These are phyloP conservation scores for Lamprotornis superbus DNA, from an alignment of 2,113 vertebrate genomes.

Conservation along the genomic window DNA sequence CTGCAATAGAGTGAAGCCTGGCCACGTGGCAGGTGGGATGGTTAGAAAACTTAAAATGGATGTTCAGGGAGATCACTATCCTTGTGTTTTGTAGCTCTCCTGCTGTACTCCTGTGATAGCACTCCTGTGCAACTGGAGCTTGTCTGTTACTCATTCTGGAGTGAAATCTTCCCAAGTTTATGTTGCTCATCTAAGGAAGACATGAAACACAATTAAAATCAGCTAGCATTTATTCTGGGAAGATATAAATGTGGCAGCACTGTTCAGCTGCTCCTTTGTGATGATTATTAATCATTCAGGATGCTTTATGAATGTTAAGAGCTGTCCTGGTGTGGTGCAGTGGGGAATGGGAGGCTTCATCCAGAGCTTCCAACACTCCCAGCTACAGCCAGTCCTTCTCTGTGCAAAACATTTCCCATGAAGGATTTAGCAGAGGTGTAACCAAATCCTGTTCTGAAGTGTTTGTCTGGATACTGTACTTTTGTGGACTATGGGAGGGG, in stretches of 20 bases:
- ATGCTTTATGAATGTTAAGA: constrained; percentile 33
- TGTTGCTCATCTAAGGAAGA: background rate
- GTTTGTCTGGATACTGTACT: background rate
- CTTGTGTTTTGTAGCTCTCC: background rate
- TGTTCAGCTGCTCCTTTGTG: constrained; percentile 52
- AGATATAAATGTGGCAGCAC: constrained; percentile 24
- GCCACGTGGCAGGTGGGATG: fast-evolving
- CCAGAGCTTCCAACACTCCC: background rate
- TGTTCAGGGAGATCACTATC: background rate
- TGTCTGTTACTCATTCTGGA: background rate
- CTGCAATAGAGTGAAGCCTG: background rate
- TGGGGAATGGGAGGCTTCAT: background rate
- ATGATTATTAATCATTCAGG: constrained; percentile 31
- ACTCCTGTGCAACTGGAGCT: background rate
- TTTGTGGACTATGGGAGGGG: background rate
- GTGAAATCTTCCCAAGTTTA: background rate
- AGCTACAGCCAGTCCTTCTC: background rate
- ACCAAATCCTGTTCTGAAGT: background rate
- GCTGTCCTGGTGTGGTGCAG: background rate
- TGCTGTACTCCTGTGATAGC: background rate
- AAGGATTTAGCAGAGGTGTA: background rate
- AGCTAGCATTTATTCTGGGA: constrained; percentile 35
- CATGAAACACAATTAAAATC: constrained; percentile 20
- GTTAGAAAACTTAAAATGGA: background rate
- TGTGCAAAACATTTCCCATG: background rate